Conservation (phyloP, 2,888 invertebrate genomes). For the Temnothorax rugatulus region DNA sequence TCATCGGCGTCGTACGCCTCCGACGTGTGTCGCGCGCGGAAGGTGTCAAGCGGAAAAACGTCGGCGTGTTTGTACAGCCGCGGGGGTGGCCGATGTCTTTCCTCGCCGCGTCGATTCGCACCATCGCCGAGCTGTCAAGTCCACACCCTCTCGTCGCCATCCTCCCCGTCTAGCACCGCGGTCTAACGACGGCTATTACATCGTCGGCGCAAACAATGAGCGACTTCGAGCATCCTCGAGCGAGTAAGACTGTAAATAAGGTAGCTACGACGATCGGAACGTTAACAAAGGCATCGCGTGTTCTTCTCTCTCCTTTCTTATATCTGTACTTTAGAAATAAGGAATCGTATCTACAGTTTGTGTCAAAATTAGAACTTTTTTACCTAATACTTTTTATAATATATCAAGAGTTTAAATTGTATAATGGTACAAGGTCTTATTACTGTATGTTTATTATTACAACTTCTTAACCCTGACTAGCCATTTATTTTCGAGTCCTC, state of each 20-base stretch:
- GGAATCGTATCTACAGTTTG: no score
- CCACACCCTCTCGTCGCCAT: neutral
- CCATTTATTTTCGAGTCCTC: no score
- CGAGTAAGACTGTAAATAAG: slow-evolving; percentile 42
- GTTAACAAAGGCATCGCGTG: slow-evolving; percentile 24
- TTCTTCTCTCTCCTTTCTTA: neutral
- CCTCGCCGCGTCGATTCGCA: slow-evolving; percentile 46
- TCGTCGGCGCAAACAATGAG: slow-evolving; percentile 45
- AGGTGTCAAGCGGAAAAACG: slow-evolving; percentile 49
- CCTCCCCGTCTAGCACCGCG: neutral
- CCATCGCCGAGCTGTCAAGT: slow-evolving; percentile 44
- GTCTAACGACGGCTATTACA: slow-evolving; percentile 52
- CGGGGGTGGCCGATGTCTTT: slow-evolving; percentile 33
- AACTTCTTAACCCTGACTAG: no score
- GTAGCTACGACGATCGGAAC: slow-evolving; percentile 30
- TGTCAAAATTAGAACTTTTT: no score
- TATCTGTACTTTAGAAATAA: no score
- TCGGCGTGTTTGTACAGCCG: slow-evolving; percentile 49
- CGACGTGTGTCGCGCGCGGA: slow-evolving; percentile 35
- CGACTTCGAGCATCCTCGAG: slow-evolving; percentile 41
- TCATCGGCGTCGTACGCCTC: slow-evolving; percentile 26
- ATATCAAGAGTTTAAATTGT: no score
- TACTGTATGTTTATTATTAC: no score
- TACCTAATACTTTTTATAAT: no score
- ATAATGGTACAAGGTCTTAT: no score